Percentiles rank a stretch among this genome's conserved stretches.
phyloP scores from a whole-genome alignment of 2,797 vertebrate species.

The Sphenopsis melanotis region DNA sequence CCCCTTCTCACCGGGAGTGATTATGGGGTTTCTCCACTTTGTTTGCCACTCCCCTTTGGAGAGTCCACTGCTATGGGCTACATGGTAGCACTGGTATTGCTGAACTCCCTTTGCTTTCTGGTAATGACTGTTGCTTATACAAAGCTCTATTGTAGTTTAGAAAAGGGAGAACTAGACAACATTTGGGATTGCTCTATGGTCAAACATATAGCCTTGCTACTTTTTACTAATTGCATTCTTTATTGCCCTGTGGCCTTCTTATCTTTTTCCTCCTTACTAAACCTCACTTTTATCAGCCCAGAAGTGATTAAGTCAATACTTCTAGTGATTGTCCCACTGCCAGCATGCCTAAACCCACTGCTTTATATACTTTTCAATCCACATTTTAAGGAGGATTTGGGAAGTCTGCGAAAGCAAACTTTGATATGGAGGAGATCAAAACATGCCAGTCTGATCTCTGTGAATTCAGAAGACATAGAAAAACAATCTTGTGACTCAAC shows the following conservation, averaged over 20 bases:
- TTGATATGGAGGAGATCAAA: constrained; percentile 69
- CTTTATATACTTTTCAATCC: constrained; percentile 92
- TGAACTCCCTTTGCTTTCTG: constrained; percentile 89
- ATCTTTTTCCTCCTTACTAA: constrained; percentile 86
- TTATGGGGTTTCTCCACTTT: constrained; percentile 83
- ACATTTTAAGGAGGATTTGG: constrained; percentile 86
- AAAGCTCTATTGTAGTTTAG: constrained; percentile 84
- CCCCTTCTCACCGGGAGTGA: constrained; percentile 79
- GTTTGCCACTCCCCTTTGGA: constrained; percentile 83
- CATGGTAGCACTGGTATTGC: constrained; percentile 82
- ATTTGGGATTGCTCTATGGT: constrained; percentile 84
- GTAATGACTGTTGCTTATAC: constrained; percentile 88
- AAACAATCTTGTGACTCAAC: constrained; percentile 93
- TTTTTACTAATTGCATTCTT: constrained; percentile 90
- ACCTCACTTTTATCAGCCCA: constrained; percentile 81
- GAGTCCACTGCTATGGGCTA: constrained; percentile 77
- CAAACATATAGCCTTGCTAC: constrained; percentile 87
- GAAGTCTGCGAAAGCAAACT: constrained; percentile 74
- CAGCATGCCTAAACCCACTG: constrained; percentile 89
- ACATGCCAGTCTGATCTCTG: constrained; percentile 71
- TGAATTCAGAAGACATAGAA: constrained; percentile 85
- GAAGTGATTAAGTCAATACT: constrained; percentile 86
- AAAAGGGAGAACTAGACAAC: constrained; percentile 77
- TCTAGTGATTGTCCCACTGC: constrained; percentile 86
- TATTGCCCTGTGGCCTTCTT: constrained; percentile 90